Base-by-base conservation (phyloP, 1,140 invertebrate species). In the Drosophila dunni region DNA sequence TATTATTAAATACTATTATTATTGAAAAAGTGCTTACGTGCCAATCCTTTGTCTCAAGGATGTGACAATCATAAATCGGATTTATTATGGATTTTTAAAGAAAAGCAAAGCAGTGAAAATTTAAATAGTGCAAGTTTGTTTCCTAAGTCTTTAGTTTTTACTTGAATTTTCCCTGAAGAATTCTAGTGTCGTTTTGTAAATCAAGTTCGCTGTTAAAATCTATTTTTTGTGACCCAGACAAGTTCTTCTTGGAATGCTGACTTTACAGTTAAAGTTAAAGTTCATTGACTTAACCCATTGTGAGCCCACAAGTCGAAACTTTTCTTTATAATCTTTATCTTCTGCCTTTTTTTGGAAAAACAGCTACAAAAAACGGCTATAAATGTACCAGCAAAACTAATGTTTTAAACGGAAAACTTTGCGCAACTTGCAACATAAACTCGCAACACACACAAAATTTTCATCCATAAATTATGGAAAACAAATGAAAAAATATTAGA, bases 171-270 rank as follows among this genome's bases (percentile, higher is more conserved):
- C 24, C 2, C 24, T 4, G 6, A 29, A 29, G 15, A 11, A 60
- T 75, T 53, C 65, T 70, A 50, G 50, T 48, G 44, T 6, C 42
- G 17, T 17, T 45, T 5, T 8, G 48, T 29, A 46, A 46, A 34
- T 46, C 45, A 40, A 77, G 67, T 81, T 75, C 58, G 73, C 68
- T 67, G 51, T 61, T 51, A 10, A 50, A 86, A 70, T 78, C 69
- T 79, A 78, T 29, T 29, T 29, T 29, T 29, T 29, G 24, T 29
- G 24, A 6, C 24, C 6, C 3, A 29, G 24, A 29, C 24, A 79
- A 44, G 64, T 70, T 64, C 7, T 69, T 76, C 56, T 17, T 3
- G 17, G 42, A 54, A 53, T 61, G 51, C 5, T 50, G 58, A 64
- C 7, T 64, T 54, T 42, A 57, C 36, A 73, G 64, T 67, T 66